These are phyloP conservation scores for Megastigmus dorsalis DNA, from an alignment of 2,888 invertebrate species.

Conservation along the genomic window DNA sequence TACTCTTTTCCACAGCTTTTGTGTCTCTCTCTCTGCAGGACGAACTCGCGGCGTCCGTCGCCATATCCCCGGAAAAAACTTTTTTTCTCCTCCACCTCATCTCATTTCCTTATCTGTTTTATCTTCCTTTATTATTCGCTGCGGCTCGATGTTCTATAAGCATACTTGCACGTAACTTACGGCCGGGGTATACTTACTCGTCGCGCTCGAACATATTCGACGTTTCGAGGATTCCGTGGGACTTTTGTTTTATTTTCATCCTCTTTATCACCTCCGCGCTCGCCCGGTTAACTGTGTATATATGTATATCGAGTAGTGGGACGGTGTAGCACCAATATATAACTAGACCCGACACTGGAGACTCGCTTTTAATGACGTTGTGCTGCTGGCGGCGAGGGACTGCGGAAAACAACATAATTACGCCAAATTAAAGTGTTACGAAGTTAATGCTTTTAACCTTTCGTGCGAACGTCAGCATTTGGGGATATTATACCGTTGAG, in stretches of 20 bases:
- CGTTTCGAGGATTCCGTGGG: conserved; percentile 9
- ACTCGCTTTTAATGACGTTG: conserved; percentile 23
- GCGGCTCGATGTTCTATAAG: not conserved
- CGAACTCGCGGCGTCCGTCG: too few species aligned
- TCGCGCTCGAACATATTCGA: not conserved
- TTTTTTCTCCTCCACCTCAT: not conserved
- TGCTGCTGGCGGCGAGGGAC: not conserved
- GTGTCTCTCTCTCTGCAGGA: not conserved
- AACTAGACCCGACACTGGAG: conserved; percentile 13
- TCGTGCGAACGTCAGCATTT: not conserved
- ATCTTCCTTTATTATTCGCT: conserved; percentile 21
- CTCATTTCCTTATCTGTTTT: not conserved
- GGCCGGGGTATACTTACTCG: not conserved
- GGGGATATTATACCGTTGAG: not conserved
- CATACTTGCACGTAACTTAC: conserved; percentile 3
- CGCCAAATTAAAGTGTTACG: conserved; percentile 8
- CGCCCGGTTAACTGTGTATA: not conserved
- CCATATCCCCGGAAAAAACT: not conserved
- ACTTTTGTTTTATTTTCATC: conserved; percentile 23
- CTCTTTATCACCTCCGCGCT: not conserved
- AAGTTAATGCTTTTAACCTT: conserved; percentile 20
- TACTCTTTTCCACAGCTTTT: not conserved
- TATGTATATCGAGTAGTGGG: not conserved
- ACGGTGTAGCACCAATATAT: too few species aligned
- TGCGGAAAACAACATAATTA: conserved; percentile 6